A percentile compares a stretch with the other conserved stretches of the same genome.
These are phyloP conservation scores for Ornithoptera priamus DNA, from an alignment of 2,888 invertebrate species.

Conservation along the genomic window DNA sequence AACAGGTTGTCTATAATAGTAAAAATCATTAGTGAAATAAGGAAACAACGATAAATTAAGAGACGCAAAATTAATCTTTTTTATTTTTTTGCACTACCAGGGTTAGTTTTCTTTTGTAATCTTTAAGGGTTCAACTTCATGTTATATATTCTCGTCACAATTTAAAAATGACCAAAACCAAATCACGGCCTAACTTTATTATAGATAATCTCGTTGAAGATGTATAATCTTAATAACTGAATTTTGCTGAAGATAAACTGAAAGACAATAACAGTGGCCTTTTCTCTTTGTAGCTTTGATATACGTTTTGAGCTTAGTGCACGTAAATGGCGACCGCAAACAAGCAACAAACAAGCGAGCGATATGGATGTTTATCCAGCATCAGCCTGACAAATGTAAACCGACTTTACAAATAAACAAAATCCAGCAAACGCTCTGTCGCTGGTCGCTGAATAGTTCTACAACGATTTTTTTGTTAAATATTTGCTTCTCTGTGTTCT, in stretches of 20 bases:
- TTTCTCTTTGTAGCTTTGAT: slow-evolving; percentile 8
- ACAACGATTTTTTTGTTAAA: background rate
- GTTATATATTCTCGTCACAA: no score
- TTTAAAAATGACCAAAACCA: no score
- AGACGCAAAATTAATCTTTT: no score
- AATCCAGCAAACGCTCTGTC: background rate
- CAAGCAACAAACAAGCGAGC: slow-evolving; percentile 8
- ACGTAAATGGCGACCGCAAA: slow-evolving; percentile 20
- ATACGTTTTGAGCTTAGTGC: slow-evolving; percentile 10
- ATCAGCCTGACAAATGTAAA: slow-evolving; percentile 19
- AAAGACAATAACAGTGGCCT: slow-evolving; percentile 7
- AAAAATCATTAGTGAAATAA: background rate
- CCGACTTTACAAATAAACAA: slow-evolving; percentile 19
- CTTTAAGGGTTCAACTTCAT: no score
- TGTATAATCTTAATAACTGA: background rate
- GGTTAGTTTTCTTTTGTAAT: no score
- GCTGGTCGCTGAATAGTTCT: background rate
- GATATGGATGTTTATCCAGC: slow-evolving; percentile 14
- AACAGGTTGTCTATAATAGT: background rate
- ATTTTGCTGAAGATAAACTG: background rate
- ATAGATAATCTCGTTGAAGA: no score
- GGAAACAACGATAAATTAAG: no score
- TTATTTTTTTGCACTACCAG: no score
- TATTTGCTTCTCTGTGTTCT: no score
- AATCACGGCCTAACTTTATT: no score